phyloP scores from a whole-genome alignment of 2,888 invertebrate genomes.

The Parelbella ahira region DNA sequence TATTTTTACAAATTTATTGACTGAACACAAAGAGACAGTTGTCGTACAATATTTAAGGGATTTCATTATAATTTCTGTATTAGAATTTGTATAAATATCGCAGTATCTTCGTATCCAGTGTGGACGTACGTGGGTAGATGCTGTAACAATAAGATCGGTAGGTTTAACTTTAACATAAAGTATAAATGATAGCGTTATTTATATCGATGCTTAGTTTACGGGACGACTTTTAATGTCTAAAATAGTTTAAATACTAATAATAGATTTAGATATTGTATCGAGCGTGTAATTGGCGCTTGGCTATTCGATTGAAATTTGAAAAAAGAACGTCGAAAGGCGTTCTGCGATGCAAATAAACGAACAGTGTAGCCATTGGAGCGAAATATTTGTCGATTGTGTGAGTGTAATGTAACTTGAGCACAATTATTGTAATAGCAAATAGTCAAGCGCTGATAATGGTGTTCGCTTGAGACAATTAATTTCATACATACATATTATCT shows the following conservation, averaged over 20 bases:
- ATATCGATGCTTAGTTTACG: slow-evolving; percentile 75
- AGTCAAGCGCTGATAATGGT: slow-evolving; percentile 65
- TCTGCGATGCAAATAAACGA: slow-evolving; percentile 10
- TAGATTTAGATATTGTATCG: slow-evolving; percentile 62
- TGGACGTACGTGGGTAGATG: slow-evolving; percentile 61
- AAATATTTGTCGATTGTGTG: slow-evolving; percentile 20
- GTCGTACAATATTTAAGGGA: slow-evolving; percentile 57
- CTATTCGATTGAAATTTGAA: slow-evolving; percentile 41
- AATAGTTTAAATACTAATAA: slow-evolving; percentile 55
- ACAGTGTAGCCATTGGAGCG: slow-evolving; percentile 25
- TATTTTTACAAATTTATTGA: slow-evolving; percentile 70
- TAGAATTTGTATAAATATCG: slow-evolving; percentile 64
- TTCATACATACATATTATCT: slow-evolving; percentile 65
- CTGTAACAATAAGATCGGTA: slow-evolving; percentile 66
- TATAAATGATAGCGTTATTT: slow-evolving; percentile 75
- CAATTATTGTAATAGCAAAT: slow-evolving; percentile 34
- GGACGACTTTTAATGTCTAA: slow-evolving; percentile 66
- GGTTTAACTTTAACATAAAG: slow-evolving; percentile 68
- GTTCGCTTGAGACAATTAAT: slow-evolving; percentile 61
- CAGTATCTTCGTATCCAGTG: slow-evolving; percentile 66
- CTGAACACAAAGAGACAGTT: slow-evolving; percentile 64
- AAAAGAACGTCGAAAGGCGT: slow-evolving; percentile 10
- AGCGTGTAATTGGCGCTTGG: slow-evolving; percentile 65
- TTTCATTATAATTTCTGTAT: slow-evolving; percentile 51
- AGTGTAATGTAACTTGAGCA: slow-evolving; percentile 16